A percentile compares a stretch with the other conserved stretches of the same genome.
phyloP scores from a whole-genome alignment of 2,113 vertebrate genomes.

The Cheilinus undulatus region DNA sequence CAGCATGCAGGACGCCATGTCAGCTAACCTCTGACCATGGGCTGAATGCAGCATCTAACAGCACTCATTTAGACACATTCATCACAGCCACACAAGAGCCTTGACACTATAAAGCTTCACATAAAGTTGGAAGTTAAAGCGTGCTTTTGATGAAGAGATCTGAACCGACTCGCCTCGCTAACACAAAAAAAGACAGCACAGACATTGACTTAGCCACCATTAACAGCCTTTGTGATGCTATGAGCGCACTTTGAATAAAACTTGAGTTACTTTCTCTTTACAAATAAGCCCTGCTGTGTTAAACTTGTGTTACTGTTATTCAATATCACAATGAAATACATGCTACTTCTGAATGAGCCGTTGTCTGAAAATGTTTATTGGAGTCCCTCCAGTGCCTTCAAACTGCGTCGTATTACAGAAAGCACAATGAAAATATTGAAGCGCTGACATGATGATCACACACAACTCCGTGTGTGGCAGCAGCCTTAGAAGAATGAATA shows the following conservation, averaged over 20 bases:
- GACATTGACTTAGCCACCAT: constrained; percentile 21
- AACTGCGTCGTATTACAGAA: constrained; percentile 24
- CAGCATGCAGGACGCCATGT: constrained; percentile 48
- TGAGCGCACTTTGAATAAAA: constrained; percentile 26
- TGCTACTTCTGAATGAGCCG: constrained; percentile 5
- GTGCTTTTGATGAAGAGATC: constrained; percentile 27
- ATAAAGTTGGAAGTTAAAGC: constrained; percentile 50
- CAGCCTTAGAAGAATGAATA: constrained; percentile 62
- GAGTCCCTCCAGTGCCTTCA: constrained; percentile 19
- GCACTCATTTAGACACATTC: constrained; percentile 34
- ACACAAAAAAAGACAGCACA: constrained; percentile 35
- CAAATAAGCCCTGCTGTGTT: not conserved
- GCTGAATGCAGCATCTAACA: constrained; percentile 34
- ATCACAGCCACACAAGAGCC: constrained; percentile 24
- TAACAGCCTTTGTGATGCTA: constrained; percentile 18
- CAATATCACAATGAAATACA: constrained; percentile 5
- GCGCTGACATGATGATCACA: constrained; percentile 57
- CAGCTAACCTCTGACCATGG: constrained; percentile 28
- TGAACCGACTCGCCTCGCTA: constrained; percentile 3
- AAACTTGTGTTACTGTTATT: not conserved
- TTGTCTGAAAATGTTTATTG: constrained; percentile 34
- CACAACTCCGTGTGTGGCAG: constrained; percentile 52
- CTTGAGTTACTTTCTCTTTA: not conserved
- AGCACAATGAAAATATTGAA: constrained; percentile 52
- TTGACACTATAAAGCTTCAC: not conserved